A percentile compares a stretch with the other conserved stretches of the same genome.
Conservation (phyloP, 2,888 invertebrate genomes). For the Pterobdella sp. region DNA sequence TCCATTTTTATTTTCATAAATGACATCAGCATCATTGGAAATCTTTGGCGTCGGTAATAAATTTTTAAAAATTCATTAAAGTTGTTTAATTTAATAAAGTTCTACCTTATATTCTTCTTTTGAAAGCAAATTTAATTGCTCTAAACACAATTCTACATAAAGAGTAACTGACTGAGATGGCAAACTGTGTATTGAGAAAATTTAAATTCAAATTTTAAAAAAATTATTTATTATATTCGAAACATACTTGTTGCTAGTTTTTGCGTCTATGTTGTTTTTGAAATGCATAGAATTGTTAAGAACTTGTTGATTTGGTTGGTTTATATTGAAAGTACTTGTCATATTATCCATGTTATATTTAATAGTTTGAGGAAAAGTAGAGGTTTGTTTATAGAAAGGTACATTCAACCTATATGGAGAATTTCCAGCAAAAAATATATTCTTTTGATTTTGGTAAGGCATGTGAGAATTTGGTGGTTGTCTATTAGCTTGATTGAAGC, state of each 20-base stretch:
- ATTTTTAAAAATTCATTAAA: not conserved
- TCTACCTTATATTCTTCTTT: constrained; percentile 27
- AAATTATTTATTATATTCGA: not conserved
- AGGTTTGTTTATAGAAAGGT: not conserved
- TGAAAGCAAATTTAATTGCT: constrained; percentile 27
- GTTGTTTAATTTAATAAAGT: not conserved
- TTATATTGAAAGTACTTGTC: not conserved
- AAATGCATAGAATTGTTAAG: not conserved
- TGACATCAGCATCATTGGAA: not conserved
- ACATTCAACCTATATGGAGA: not conserved
- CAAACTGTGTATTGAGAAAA: too few relatives aligned
- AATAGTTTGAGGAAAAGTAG: not conserved
- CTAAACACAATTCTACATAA: constrained; percentile 29
- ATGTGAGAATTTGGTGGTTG: too few relatives aligned
- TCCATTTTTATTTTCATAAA: not conserved
- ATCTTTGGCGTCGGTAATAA: too few relatives aligned
- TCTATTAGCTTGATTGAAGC: not conserved
- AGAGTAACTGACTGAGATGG: not conserved
- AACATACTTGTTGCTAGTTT: not conserved
- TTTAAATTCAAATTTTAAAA: not conserved
- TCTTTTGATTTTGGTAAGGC: not conserved
- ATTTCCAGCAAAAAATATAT: not conserved
- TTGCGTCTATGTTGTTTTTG: not conserved
- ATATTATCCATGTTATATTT: not conserved
- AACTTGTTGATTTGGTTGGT: not conserved